Evolutionary conservation across 2,888 invertebrate genomes (phyloP).

Genomic region (Molorchus minor): DNA sequence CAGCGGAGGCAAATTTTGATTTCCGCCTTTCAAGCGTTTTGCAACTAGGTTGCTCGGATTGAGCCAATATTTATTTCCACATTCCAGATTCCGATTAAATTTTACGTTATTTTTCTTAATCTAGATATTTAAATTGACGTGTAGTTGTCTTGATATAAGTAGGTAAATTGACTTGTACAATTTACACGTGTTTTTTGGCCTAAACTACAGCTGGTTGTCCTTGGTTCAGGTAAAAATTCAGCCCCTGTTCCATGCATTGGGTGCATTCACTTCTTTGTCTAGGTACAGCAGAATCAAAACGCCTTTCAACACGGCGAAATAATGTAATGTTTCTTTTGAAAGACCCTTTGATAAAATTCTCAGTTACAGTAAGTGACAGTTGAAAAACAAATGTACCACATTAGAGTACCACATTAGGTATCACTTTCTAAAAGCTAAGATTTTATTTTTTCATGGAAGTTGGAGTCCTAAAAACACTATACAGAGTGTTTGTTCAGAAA

Average conservation of each 20-base stretch:
- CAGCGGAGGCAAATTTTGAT: constrained; percentile 10
- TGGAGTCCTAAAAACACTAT: too few species aligned
- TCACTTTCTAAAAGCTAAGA: too few species aligned
- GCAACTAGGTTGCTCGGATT: constrained; percentile 19
- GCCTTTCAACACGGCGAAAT: constrained; percentile 34
- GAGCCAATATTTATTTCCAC: constrained; percentile 22
- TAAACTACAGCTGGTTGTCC: constrained; percentile 54
- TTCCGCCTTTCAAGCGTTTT: background rate
- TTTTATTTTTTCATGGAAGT: too few species aligned
- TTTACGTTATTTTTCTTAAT: constrained; percentile 4
- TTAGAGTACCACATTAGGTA: too few species aligned
- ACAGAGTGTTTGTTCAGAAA: too few species aligned
- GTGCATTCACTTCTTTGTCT: constrained; percentile 59
- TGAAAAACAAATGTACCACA: too few species aligned
- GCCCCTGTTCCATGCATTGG: constrained; percentile 53
- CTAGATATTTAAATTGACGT: constrained; percentile 1
- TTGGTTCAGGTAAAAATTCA: constrained; percentile 61
- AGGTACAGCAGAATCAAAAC: constrained; percentile 57
- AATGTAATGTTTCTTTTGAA: constrained; percentile 4
- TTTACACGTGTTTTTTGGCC: constrained; percentile 43
- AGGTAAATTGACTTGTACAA: constrained; percentile 31
- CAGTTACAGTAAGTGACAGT: too few species aligned
- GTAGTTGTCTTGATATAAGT: constrained; percentile 21
- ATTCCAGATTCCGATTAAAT: constrained; percentile 20
- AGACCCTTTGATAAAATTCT: constrained; percentile 1